Percentiles rank a stretch among this genome's conserved stretches.
These are phyloP conservation scores for Todus mexicanus DNA, from an alignment of 2,797 vertebrate species.

Conservation along the genomic window DNA sequence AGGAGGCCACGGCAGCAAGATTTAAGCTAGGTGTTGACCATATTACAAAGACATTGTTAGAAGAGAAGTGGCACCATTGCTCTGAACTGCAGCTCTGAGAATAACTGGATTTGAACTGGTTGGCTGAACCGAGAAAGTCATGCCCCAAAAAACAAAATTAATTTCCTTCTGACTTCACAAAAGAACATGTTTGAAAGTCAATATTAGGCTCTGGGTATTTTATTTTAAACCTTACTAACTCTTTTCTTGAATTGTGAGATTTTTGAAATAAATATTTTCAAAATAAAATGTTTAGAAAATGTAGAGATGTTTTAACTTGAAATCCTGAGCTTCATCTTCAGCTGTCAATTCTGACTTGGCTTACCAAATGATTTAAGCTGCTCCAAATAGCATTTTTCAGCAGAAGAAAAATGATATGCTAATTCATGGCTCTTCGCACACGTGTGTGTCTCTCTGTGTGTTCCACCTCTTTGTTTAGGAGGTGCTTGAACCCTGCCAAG, in stretches of 20 bases:
- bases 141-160: neutral
- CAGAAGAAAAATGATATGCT: neutral
- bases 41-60: neutral
- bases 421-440: neutral
- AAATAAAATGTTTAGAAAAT: neutral
- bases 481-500: neutral
- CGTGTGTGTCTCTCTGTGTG: neutral
- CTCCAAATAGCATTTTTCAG: neutral
- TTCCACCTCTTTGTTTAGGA: neutral
- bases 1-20: neutral
- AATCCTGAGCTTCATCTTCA: neutral
- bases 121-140: constrained; percentile 11
- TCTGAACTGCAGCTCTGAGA: constrained; percentile 2
- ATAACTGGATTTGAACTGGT: constrained; percentile 49
- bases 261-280: neutral
- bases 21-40: neutral
- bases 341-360: constrained; percentile 8
- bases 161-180: constrained; percentile 1
- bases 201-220: neutral
- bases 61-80: neutral
- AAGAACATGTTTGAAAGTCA: neutral
- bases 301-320: neutral
- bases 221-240: neutral
- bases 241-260: neutral
- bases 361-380: neutral